phyloP scores from a whole-genome alignment of 2,888 invertebrate genomes.

The Bellardia bayeri region DNA sequence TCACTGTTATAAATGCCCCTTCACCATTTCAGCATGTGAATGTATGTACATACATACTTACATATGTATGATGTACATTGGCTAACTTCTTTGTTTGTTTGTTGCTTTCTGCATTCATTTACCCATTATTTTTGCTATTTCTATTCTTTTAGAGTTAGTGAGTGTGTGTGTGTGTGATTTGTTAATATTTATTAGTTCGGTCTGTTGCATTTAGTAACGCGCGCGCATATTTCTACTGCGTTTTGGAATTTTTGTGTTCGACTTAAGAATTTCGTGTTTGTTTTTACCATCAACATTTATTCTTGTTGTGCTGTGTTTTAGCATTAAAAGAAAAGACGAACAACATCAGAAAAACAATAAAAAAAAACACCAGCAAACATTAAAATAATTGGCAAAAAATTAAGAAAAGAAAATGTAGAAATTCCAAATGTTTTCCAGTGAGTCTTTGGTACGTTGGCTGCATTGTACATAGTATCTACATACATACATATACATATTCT shows the following conservation, averaged over 20 bases:
- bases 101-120: neutral
- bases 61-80: too few species aligned
- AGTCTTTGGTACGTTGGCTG: neutral
- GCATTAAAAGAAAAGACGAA: slow-evolving; percentile 30
- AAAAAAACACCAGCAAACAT: slow-evolving; percentile 11
- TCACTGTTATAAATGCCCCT: slow-evolving; percentile 3
- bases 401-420: slow-evolving; percentile 53
- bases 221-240: slow-evolving; percentile 73
- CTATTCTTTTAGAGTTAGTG: neutral
- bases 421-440: slow-evolving; percentile 54
- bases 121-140: neutral
- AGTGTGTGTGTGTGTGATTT: slow-evolving; percentile 36
- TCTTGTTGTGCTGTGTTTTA: slow-evolving; percentile 43
- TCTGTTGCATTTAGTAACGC: slow-evolving; percentile 68
- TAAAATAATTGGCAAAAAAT: slow-evolving; percentile 65
- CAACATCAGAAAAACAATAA: neutral
- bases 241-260: slow-evolving; percentile 74
- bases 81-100: neutral
- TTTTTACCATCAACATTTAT: slow-evolving; percentile 36
- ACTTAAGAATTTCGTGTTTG: slow-evolving; percentile 70
- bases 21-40: neutral
- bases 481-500: neutral
- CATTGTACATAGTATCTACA: neutral
- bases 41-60: too few species aligned
- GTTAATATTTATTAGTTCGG: slow-evolving; percentile 59